phyloP scores from a whole-genome alignment of 2,113 vertebrate species.

The Phalacrocorax pelagicus region DNA sequence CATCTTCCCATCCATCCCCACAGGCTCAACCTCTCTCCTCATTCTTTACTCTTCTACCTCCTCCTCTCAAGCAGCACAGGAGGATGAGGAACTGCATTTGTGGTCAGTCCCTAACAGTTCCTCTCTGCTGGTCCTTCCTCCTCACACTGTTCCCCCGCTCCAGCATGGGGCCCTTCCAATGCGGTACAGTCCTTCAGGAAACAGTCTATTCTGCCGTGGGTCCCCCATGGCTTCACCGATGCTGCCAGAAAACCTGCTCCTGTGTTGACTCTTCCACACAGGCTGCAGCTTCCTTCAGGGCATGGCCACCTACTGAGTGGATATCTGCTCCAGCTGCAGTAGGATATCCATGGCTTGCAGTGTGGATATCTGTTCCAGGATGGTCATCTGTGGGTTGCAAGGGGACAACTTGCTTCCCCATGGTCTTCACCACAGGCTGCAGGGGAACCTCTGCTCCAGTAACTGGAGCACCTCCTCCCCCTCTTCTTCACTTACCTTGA shows the following conservation, averaged over 20 bases:
- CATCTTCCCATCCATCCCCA: neutral
- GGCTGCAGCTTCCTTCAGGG: too few relatives aligned
- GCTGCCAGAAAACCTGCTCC: neutral
- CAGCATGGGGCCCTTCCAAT: neutral
- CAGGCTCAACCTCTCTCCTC: neutral
- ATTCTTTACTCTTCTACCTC: neutral
- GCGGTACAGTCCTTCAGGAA: neutral
- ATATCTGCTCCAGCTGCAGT: too few relatives aligned
- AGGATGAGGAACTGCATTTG: neutral
- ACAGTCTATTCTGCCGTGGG: neutral
- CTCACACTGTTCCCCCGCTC: neutral
- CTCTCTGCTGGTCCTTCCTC: neutral
- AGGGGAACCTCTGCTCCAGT: neutral
- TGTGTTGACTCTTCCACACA: neutral
- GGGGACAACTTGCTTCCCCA: neutral
- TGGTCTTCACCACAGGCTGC: neutral
- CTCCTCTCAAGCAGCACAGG: fast-evolving
- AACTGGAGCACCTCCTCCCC: neutral
- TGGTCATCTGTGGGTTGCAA: neutral
- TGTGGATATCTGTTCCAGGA: neutral
- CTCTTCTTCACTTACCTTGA: neutral
- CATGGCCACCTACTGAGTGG: too few relatives aligned
- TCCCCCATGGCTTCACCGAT: neutral
- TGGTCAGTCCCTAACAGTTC: neutral
- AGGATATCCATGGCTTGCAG: neutral